phyloP scores from a whole-genome alignment of 2,113 vertebrate genomes.

The Hiodon alosoides region DNA sequence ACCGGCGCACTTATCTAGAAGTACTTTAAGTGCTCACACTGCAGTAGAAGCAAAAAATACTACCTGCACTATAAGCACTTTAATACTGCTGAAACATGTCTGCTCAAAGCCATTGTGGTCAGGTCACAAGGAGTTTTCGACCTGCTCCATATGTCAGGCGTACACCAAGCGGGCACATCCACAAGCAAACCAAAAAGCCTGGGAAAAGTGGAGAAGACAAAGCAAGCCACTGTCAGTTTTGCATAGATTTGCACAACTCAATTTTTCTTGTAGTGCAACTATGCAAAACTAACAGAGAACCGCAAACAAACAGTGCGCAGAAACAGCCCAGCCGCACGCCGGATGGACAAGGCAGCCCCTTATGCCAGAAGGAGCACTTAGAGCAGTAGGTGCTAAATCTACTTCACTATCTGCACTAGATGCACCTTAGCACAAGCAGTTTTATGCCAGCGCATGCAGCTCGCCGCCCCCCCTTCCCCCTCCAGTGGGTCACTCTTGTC shows the following conservation, averaged over 20 bases:
- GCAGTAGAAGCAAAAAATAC: slow-evolving; percentile 94
- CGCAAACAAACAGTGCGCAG: slow-evolving; percentile 59
- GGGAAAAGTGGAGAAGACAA: slow-evolving; percentile 59
- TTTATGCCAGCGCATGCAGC: slow-evolving; percentile 52
- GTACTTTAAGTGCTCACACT: slow-evolving; percentile 99
- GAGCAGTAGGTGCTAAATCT: slow-evolving; percentile 99
- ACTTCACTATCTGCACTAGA: slow-evolving; percentile 99
- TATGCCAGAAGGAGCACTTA: slow-evolving; percentile 99
- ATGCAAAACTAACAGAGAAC: slow-evolving; percentile 99
- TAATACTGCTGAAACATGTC: slow-evolving; percentile 82
- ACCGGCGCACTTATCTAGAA: slow-evolving; percentile 75
- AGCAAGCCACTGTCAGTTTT: slow-evolving; percentile 99
- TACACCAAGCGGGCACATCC: slow-evolving; percentile 16
- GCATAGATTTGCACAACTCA: slow-evolving; percentile 99
- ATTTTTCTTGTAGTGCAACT: slow-evolving; percentile 99
- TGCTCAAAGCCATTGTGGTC: slow-evolving; percentile 4
- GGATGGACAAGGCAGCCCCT: slow-evolving; percentile 78
- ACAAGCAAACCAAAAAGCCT: slow-evolving; percentile 21
- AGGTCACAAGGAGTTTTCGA: background rate
- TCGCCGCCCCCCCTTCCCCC: background rate
- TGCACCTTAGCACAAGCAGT: slow-evolving; percentile 99
- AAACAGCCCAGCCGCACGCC: background rate
- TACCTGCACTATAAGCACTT: slow-evolving; percentile 99
- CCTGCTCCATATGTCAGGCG: background rate
- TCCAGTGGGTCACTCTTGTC: slow-evolving; percentile 53